Evolutionary conservation across 2,797 vertebrate species (phyloP), one percentile per base, ranked within the genome.

Genomic region (Scarus forsteni): DNA sequence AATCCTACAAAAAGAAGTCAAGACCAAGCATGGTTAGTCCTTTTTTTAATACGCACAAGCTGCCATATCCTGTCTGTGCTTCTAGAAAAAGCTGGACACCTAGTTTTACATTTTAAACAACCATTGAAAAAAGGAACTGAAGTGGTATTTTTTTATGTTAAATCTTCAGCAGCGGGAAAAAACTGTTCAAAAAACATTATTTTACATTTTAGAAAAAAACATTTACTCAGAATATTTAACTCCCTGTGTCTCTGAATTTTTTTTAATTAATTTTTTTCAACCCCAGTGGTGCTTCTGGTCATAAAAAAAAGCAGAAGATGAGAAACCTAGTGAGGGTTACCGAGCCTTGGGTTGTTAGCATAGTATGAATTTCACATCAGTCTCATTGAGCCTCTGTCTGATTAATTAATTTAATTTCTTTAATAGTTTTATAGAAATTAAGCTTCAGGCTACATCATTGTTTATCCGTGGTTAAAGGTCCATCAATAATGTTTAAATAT

Each of bases 121-220:
- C 50, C 40, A 9, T 55, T 45, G 59, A 50, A 19, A 52, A 50
- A 50, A 18, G 18, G 49, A n/a, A 54, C 6, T 44, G 36, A 49
- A 18, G 1, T 14, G 51, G 54, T n/a, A 5, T 60, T 62, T 64
- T n/a, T 16, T 15, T 14, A 3, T 6, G 14, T 8, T 15, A 50
- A 44, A 52, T 63, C 63, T 58, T 38, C n/a, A 38, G 12, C 38
- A 38, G 38, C 1, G 35, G 16, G 5, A 43, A 27, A 68, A 51
- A n/a, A 19, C 34, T 19, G 10, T 19, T 36, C 12, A 50, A 50
- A 62, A 55, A 8, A 45, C 55, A 5, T 12, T n/a, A 55, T 40
- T 50, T 50, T 11, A 50, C 35, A 3, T 2, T 15, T 8, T 27
- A 15, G 15, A 49, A 49, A 6, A 66, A 16, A 13, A 8, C 0